These are phyloP conservation scores for Schizopygopsis pylzovi DNA, from an alignment of 2,797 vertebrate genomes.

Conservation along the genomic window DNA sequence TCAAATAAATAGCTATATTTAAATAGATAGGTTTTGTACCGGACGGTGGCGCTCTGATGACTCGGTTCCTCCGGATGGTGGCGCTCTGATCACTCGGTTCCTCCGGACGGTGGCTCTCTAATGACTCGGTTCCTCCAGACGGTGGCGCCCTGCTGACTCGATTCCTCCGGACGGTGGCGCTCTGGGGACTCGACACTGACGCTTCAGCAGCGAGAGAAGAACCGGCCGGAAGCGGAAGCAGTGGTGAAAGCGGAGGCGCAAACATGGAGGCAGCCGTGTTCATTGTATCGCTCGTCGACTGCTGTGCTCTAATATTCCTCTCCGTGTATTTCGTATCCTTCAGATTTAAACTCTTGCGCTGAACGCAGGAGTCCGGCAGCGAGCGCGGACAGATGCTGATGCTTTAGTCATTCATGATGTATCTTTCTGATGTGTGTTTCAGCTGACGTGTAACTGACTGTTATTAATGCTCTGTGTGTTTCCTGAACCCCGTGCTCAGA, in stretches of 20 bases:
- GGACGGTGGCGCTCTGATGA: no score
- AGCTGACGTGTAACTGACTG: background rate
- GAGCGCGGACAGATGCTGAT: background rate
- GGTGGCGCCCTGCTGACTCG: background rate
- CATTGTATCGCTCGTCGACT: slow-evolving; percentile 91
- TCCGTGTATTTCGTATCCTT: slow-evolving; percentile 98
- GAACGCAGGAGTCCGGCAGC: background rate
- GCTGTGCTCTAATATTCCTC: slow-evolving; percentile 92
- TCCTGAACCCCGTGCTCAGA: slow-evolving; percentile 85
- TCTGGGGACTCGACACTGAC: background rate
- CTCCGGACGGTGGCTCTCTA: no score
- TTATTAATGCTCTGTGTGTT: background rate
- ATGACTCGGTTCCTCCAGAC: no score
- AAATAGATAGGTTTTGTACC: background rate
- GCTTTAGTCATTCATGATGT: background rate
- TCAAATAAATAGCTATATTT: background rate
- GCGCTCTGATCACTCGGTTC: no score
- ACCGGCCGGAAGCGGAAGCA: slow-evolving; percentile 51
- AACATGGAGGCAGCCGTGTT: slow-evolving; percentile 94
- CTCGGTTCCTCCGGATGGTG: no score
- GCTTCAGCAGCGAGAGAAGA: background rate
- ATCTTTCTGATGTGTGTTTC: background rate
- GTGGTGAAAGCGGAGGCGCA: background rate
- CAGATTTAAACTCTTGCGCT: background rate
- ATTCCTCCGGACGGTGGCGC: background rate